Evolutionary conservation across 1,140 invertebrate species (phyloP).

Genomic region (Pteromalus puparum): DNA sequence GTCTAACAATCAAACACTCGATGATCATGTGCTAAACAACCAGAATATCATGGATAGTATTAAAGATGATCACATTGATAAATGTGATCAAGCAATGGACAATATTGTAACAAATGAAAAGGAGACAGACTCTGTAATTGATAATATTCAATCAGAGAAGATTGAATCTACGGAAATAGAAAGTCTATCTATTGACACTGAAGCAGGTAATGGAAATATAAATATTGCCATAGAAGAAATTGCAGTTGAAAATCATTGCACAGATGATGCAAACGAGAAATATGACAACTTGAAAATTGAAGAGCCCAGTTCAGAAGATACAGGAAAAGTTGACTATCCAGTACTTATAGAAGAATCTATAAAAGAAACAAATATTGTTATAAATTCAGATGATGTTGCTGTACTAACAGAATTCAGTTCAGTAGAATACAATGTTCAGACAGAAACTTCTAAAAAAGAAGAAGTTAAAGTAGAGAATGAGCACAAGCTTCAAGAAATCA

Average conservation of each 20-base stretch:
- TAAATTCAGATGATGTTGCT: conserved; percentile 48
- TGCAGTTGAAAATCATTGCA: conserved; percentile 17
- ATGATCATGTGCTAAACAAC: conserved; percentile 18
- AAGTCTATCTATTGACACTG: background rate
- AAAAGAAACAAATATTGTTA: background rate
- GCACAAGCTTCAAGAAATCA: background rate
- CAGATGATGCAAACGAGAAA: conserved; percentile 13
- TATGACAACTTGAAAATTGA: background rate
- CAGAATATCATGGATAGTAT: conserved; percentile 4
- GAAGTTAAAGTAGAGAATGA: background rate
- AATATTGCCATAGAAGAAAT: background rate
- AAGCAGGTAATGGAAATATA: background rate
- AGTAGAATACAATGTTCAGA: conserved; percentile 26
- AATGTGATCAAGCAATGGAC: conserved; percentile 15
- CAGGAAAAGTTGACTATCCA: conserved; percentile 20
- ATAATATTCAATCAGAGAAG: conserved; percentile 23
- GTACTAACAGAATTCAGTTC: conserved; percentile 46
- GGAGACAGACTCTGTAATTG: background rate
- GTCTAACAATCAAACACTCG: conserved; percentile 10
- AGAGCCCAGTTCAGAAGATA: background rate
- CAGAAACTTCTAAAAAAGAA: background rate
- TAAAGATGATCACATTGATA: background rate
- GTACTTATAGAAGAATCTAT: background rate
- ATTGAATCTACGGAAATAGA: conserved; percentile 11
- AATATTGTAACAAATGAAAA: conserved; percentile 22